Conservation (phyloP, 2,113 vertebrate genomes). For the Vimba vimba region DNA sequence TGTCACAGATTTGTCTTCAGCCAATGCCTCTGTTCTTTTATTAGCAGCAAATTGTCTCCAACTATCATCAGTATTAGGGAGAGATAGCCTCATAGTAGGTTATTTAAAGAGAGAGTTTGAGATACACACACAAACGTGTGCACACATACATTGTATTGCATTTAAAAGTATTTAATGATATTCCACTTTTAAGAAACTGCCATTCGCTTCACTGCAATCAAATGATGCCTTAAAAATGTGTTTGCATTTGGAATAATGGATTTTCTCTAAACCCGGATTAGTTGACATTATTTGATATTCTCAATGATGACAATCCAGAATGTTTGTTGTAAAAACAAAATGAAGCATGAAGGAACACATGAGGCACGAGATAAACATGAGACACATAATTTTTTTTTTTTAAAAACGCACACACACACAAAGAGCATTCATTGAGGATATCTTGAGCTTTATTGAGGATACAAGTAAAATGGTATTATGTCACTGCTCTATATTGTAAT, state of each 20-base stretch:
- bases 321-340: neutral
- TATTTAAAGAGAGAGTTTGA: constrained; percentile 13
- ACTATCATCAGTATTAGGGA: constrained; percentile 31
- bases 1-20: constrained; percentile 38
- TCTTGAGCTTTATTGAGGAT: constrained; percentile 27
- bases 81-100: constrained; percentile 4
- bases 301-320: neutral
- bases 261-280: neutral
- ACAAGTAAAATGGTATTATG: constrained; percentile 10
- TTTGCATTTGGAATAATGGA: neutral
- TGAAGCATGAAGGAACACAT: neutral
- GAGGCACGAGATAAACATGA: neutral
- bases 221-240: neutral
- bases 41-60: constrained; percentile 47
- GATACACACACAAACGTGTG: neutral
- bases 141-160: neutral
- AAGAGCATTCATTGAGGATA: neutral
- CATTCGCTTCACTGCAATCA: neutral
- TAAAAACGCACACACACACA: neutral
- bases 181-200: neutral
- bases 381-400: too few species aligned
- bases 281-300: neutral
- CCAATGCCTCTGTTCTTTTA: constrained; percentile 48
- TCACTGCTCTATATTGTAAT: constrained; percentile 1
- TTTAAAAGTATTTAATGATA: neutral